phyloP scores from a whole-genome alignment of 2,797 vertebrate species.

The Helostoma temminkii region DNA sequence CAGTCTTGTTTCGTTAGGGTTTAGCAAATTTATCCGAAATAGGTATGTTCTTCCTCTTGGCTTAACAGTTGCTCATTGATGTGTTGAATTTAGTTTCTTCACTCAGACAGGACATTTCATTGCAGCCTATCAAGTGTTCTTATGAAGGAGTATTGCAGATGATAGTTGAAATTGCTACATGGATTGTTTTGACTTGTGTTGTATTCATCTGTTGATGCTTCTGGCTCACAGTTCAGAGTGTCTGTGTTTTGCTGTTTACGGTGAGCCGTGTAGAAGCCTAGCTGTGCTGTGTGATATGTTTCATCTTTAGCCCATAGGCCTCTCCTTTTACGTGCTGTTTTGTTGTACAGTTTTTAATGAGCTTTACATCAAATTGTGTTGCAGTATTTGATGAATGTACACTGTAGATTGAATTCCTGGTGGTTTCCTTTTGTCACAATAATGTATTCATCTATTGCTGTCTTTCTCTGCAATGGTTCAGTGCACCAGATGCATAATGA shows the following conservation, averaged over 20 bases:
- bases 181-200: slow-evolving; percentile 62
- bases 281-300: slow-evolving; percentile 55
- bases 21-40: slow-evolving; percentile 43
- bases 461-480: slow-evolving; percentile 46
- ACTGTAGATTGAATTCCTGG: slow-evolving; percentile 39
- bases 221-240: slow-evolving; percentile 54
- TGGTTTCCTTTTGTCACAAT: slow-evolving; percentile 47
- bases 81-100: slow-evolving; percentile 45
- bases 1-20: slow-evolving; percentile 10
- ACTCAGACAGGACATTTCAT: slow-evolving; percentile 40
- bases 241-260: slow-evolving; percentile 32
- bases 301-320: slow-evolving; percentile 53
- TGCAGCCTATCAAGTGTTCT: slow-evolving; percentile 40
- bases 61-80: slow-evolving; percentile 45
- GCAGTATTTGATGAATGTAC: slow-evolving; percentile 20
- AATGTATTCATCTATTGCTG: slow-evolving; percentile 46
- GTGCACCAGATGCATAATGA: slow-evolving; percentile 59
- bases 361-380: slow-evolving; percentile 38
- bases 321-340: slow-evolving; percentile 45
- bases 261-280: slow-evolving; percentile 32
- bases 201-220: slow-evolving; percentile 67
- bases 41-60: slow-evolving; percentile 32
- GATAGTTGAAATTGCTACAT: slow-evolving; percentile 52
- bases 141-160: slow-evolving; percentile 42
- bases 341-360: slow-evolving; percentile 33